Conservation (phyloP, 2,888 invertebrate species). For the Bembecia ichneumoniformis region DNA sequence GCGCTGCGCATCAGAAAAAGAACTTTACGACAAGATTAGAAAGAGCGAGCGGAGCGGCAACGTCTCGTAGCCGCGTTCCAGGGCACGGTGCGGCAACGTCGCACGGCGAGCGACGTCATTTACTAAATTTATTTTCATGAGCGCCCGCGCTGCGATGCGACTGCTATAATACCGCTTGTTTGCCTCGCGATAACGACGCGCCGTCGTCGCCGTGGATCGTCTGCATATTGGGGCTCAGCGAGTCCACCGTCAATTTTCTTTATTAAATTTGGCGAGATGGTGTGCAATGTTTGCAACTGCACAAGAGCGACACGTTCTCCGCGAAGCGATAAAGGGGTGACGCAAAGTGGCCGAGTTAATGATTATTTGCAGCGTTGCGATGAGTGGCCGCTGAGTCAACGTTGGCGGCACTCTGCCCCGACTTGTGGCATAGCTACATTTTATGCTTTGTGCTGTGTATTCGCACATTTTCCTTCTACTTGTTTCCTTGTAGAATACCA, state of each 20-base stretch:
- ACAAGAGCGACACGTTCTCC: slow-evolving; percentile 58
- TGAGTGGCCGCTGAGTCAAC: slow-evolving; percentile 67
- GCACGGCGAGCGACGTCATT: slow-evolving; percentile 66
- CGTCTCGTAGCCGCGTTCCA: slow-evolving; percentile 67
- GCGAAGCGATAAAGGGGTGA: slow-evolving; percentile 62
- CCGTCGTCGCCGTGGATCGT: slow-evolving; percentile 43
- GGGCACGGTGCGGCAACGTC: slow-evolving; percentile 60
- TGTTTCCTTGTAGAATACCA: background rate
- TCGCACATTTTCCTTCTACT: slow-evolving; percentile 10
- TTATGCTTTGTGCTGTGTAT: too few species aligned
- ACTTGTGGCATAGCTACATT: background rate
- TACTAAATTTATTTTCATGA: slow-evolving; percentile 73
- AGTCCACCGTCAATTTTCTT: slow-evolving; percentile 35
- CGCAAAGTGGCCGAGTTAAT: slow-evolving; percentile 44
- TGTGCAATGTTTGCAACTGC: slow-evolving; percentile 13
- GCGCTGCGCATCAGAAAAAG: slow-evolving; percentile 71
- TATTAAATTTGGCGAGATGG: slow-evolving; percentile 17
- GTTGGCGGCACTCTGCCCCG: slow-evolving; percentile 21
- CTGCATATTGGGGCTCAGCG: slow-evolving; percentile 42
- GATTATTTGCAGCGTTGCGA: slow-evolving; percentile 69
- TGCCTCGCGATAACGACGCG: slow-evolving; percentile 46
- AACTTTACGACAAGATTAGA: slow-evolving; percentile 73
- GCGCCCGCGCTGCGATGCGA: slow-evolving; percentile 50
- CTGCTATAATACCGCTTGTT: slow-evolving; percentile 45
- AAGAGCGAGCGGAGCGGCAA: slow-evolving; percentile 69